Percentiles rank a stretch among this genome's conserved stretches.
Conservation (phyloP, 2,797 vertebrate genomes). For the Spinus pinus region DNA sequence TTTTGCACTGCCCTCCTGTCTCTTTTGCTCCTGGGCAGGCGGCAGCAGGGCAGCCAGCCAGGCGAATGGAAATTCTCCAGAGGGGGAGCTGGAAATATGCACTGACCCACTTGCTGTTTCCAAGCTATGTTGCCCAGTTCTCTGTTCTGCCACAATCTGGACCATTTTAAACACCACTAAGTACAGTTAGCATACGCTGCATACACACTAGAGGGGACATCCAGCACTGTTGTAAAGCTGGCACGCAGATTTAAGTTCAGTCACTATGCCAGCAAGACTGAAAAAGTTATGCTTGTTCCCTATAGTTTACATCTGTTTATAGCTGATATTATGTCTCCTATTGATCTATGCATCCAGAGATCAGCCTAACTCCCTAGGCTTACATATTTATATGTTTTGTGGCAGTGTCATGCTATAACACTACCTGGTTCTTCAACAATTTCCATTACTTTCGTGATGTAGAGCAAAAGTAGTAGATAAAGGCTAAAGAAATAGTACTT, state of each 20-base stretch:
- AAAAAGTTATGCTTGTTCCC: background rate
- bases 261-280: background rate
- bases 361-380: background rate
- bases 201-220: background rate
- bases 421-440: background rate
- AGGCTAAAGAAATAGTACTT: background rate
- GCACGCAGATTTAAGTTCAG: background rate
- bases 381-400: background rate
- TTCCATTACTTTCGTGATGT: background rate
- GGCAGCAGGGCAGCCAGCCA: background rate
- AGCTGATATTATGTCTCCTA: background rate
- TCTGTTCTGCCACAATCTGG: background rate
- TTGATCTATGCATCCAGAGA: background rate
- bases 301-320: background rate
- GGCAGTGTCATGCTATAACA: background rate
- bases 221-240: background rate
- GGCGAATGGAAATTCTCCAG: background rate
- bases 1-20: background rate
- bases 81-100: background rate
- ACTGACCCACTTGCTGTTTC: conserved; percentile 3
- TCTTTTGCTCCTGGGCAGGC: background rate
- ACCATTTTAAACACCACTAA: background rate
- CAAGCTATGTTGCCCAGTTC: background rate
- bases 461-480: background rate
- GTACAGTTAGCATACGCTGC: background rate